A percentile compares a stretch with the other conserved stretches of the same genome.
phyloP scores from a whole-genome alignment of 2,888 invertebrate genomes.

The Drymonia ruficornis region DNA sequence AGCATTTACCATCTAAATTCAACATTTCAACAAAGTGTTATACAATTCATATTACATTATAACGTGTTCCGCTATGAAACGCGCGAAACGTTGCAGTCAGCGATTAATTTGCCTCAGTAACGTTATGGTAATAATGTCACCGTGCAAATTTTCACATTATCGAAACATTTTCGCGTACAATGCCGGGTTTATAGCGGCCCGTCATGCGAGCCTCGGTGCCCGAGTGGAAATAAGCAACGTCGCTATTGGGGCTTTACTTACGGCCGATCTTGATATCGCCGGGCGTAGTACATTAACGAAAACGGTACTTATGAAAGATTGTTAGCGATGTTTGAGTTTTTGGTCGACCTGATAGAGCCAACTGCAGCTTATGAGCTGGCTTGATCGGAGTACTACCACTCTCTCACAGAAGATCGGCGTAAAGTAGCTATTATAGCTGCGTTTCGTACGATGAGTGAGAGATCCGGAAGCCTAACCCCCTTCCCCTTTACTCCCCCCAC shows the following conservation, averaged over 20 bases:
- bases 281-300: slow-evolving; percentile 23
- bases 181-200: slow-evolving; percentile 38
- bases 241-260: slow-evolving; percentile 11
- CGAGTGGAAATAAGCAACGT: slow-evolving; percentile 21
- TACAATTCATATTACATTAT: not conserved
- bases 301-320: slow-evolving; percentile 28
- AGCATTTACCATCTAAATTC: not conserved
- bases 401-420: too few relatives aligned
- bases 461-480: too few relatives aligned
- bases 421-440: too few relatives aligned
- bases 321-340: not conserved
- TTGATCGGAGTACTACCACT: too few relatives aligned
- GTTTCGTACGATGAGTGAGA: too few relatives aligned
- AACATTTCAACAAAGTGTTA: slow-evolving; percentile 1
- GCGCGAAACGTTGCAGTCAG: slow-evolving; percentile 22
- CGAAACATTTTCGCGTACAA: slow-evolving; percentile 46
- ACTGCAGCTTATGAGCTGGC: too few relatives aligned
- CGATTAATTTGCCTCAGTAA: slow-evolving; percentile 36
- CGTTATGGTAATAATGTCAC: slow-evolving; percentile 43
- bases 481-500: too few relatives aligned
- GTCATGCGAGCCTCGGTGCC: slow-evolving; percentile 39
- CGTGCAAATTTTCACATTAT: slow-evolving; percentile 52
- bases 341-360: too few relatives aligned
- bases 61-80: slow-evolving; percentile 7
- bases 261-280: slow-evolving; percentile 35